Base-by-base conservation (phyloP, 1,140 invertebrate genomes). In the Samia ricini region DNA sequence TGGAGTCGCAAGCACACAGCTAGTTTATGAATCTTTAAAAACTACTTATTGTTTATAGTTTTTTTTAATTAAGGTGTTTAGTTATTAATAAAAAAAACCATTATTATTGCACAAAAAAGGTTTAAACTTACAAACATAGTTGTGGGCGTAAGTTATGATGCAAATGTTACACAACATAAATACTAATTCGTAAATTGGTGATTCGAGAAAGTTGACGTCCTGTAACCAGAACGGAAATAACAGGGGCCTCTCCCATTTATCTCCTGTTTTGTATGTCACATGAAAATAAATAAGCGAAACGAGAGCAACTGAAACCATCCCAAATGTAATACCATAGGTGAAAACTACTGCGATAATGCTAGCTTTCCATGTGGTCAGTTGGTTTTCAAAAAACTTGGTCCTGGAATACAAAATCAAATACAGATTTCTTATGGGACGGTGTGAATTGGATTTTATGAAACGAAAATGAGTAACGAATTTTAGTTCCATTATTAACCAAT, bases 171-270 rank as follows among this genome's bases (percentile, higher is more conserved):
- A 63, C 61, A 71, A 82, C 8, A 69, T 55, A 54, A 82, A 81
- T 2, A 71, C 71, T 18, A 79, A 62, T 68, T 87, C 84, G 56
- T 79, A 87, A 8, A 56, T 54, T 33, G 84, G 84, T 22, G 79
- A 62, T 50, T 64, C 57, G 10, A 64, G 60, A 49, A 82, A 79
- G 59, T 87, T 77, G 0, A 71, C 49, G 7, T 72, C 63, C 19
- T 68, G 69, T 4, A 64, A 63, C 82, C 82, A 85, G 20, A 83
- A 77, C 3, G 82, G 82, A 33, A 85, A 83, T 2, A 82, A 54
- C 18, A 87, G 50, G 4, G 79, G 77, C 23, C 79, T 68, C 8
- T 63, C 64, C 4, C 64, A 57, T 23, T 65, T 62, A 12, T 67
- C 62, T 2, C 64, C 73, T n/a, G 75, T 23, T 7, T 64, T 51